Base-by-base conservation (phyloP, 2,888 invertebrate genomes). In the Mesorhabditis sp. region DNA sequence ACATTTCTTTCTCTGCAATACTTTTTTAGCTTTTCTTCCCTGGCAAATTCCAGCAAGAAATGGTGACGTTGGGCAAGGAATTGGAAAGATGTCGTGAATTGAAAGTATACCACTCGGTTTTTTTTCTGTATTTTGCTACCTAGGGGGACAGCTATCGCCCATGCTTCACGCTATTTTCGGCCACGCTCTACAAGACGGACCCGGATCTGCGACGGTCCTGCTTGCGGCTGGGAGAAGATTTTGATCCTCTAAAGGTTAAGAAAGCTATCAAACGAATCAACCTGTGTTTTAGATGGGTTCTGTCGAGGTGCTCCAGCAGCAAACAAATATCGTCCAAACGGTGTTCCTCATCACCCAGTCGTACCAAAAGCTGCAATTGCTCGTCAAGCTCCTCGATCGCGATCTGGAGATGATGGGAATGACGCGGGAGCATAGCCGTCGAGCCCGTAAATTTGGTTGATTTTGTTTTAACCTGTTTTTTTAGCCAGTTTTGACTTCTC, bases 11-110 rank as follows among this genome's bases (percentile, higher is more conserved):
- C 28, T 28, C 28, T 28, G 28, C 28, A 28, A 28, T 28, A 28
- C 28, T 28, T 28, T 28, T 28, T 28, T 28, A 28, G 58, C 7
- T 50, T n/a, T 50, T 50, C 58, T 50, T 50, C n/a, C 58, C 58
- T 50, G 10, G n/a, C 7, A 50, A 50, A n/a, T 50, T 50, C 58
- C 7, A n/a, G 10, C 7, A 13, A n/a, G 58, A 50, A 50, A 50
- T 50, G 7, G 58, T 13, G 7, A 50, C 7, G 58, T n/a, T 50
- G 7, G 58, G 58, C 58, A n/a, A 50, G 10, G 7, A 10, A 13
- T 50, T 50, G 58, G n/a, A 50, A 50, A n/a, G n/a, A 50, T 50
- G 58, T n/a, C n/a, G n/a, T 50, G 10, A 50, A 50, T 50, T 50
- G n/a, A n/a, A n/a, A 2, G 7, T 13, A 50, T 13, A n/a, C 1